phyloP scores from a whole-genome alignment of 2,797 vertebrate species.

The Coendou prehensilis region DNA sequence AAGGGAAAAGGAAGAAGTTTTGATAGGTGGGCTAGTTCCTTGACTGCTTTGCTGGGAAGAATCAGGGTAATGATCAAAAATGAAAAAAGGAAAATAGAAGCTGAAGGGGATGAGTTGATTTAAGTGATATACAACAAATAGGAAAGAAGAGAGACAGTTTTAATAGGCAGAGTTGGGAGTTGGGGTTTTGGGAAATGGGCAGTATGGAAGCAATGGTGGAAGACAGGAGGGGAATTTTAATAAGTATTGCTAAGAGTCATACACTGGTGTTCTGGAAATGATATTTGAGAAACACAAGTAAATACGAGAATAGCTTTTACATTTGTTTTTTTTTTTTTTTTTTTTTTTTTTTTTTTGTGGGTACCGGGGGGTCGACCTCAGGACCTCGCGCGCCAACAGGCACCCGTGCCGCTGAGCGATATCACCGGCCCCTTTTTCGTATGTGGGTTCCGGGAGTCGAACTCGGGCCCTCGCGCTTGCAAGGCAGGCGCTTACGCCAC shows the following conservation, averaged over 20 bases:
- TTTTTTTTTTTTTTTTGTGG: too few species aligned
- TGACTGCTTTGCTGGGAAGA: not conserved
- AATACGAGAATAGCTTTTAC: not conserved
- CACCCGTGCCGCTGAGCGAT: too few species aligned
- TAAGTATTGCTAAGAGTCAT: not conserved
- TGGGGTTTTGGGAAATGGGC: not conserved
- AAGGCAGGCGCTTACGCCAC: too few species aligned
- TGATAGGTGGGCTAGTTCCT: not conserved
- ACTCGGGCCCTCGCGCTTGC: too few species aligned
- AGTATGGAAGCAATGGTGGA: too few species aligned
- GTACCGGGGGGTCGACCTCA: too few species aligned
- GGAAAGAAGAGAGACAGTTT: not conserved
- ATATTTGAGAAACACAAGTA: not conserved
- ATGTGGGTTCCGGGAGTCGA: too few species aligned
- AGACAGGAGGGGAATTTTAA: not conserved
- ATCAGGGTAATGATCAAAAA: not conserved
- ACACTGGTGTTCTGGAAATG: not conserved
- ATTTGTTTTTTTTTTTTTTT: constrained; percentile 15
- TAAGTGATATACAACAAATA: not conserved
- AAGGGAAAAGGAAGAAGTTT: not conserved
- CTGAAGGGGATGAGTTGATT: not conserved
- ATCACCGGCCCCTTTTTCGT: too few species aligned
- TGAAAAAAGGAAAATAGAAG: not conserved
- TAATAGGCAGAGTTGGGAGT: not conserved
- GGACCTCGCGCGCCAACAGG: too few species aligned